Conservation (phyloP, 2,888 invertebrate species). For the Chloromyia formosa region DNA sequence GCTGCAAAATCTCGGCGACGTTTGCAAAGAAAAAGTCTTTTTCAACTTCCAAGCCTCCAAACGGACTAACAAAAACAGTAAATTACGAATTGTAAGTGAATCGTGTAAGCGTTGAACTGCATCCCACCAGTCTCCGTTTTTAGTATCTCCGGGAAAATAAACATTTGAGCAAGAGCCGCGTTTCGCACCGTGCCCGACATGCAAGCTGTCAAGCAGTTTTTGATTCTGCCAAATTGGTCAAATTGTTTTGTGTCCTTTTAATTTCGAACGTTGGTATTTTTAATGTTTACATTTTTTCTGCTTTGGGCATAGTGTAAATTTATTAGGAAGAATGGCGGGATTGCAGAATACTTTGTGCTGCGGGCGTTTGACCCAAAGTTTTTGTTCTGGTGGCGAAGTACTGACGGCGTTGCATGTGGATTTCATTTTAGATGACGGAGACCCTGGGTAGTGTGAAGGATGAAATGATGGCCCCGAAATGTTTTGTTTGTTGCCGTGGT, state of each 20-base stretch:
- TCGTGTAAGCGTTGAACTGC: no score
- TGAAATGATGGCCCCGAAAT: conserved; percentile 43
- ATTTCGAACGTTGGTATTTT: conserved; percentile 48
- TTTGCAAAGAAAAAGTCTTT: no score
- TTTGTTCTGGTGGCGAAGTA: conserved; percentile 1
- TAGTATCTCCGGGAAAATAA: no score
- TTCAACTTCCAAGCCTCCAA: no score
- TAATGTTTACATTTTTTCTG: conserved; percentile 31
- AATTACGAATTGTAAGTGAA: no score
- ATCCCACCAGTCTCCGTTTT: no score
- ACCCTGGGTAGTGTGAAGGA: neutral
- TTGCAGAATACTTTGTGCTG: no score
- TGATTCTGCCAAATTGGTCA: conserved; percentile 48
- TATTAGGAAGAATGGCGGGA: neutral
- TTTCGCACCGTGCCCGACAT: neutral
- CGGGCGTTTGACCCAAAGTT: no score
- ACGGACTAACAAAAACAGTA: no score
- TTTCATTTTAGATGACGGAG: conserved; percentile 44
- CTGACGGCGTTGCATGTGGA: neutral
- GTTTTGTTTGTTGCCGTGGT: conserved; percentile 51
- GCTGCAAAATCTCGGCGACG: no score
- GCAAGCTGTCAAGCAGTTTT: conserved; percentile 41
- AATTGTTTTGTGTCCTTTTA: conserved; percentile 45
- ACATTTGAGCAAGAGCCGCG: neutral
- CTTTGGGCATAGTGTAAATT: conserved; percentile 1